Base-by-base conservation (phyloP, 2,113 vertebrate genomes). In the Rutilus rutilus region DNA sequence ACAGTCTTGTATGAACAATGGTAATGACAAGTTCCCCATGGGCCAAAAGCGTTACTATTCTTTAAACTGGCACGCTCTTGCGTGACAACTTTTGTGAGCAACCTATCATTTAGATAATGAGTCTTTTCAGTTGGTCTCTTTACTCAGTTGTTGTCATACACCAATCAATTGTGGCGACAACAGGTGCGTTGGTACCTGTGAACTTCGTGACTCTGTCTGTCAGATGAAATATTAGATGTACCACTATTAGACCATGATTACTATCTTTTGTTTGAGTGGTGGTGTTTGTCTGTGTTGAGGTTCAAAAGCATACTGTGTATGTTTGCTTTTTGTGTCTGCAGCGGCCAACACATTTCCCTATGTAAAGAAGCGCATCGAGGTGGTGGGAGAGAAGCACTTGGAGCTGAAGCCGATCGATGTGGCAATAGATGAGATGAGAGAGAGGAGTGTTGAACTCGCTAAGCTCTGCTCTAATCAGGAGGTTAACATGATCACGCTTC, bases 401-500 rank as follows among this genome's bases (percentile, higher is more conserved):
- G 96, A 99, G 86, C 95, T 99, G 65, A 98, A 97, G 87, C 97
- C 98, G 1, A 97, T 99, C 39, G 98, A 99, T 1, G 97, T 99
- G 2, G 97, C 97, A 84, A 97, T 96, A 6, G 98, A 99, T 64
- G 97, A 98, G 93, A 98, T 99, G 93, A 97, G 93, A 90, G 97
- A 96, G 5, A 96, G 95, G 64, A 97, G 97, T 0, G 94, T 93
- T 0, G 98, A 99, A 89, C 91, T 99, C 86, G 95, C 94, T 76
- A 96, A 97, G 12, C 95, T 99, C 10, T 99, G 98, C 89, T 95
- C 97, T 62, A 91, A 93, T 15, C 91, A 91, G 15, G 98, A 97
- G 0, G 96, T 98, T 71, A 97, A 99, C 93, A 99, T 99, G 98
- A 99, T 99, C 90, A 97, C 99, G 80, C 96, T 99, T 76, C 98